Conservation (phyloP, 37 sponge, comb jelly and placozoan species). For the Diacarnus erythraeanus region DNA sequence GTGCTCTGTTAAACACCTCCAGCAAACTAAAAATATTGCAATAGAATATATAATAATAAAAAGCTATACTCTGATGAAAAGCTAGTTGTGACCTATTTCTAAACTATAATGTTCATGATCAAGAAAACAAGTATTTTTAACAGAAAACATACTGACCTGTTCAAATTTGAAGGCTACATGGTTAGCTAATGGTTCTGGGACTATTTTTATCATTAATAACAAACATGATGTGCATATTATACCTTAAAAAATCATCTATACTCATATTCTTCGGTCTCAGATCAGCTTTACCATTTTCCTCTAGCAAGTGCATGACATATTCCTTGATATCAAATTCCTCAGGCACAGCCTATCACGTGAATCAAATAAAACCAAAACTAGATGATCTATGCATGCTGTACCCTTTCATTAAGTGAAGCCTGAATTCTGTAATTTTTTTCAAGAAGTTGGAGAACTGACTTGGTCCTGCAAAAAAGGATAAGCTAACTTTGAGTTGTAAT, state of each 20-base stretch:
- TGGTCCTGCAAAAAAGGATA: conserved; percentile 54
- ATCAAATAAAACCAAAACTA: too few species aligned
- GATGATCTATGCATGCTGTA: not conserved
- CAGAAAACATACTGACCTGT: too few species aligned
- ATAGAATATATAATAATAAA: too few species aligned
- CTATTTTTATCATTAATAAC: too few species aligned
- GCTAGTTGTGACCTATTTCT: too few species aligned
- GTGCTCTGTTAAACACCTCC: conserved; percentile 1
- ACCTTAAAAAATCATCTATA: conserved; percentile 43
- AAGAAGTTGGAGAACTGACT: conserved; percentile 79
- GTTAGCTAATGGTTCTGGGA: too few species aligned
- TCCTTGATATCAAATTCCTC: conserved; percentile 72
- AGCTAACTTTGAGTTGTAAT: too few species aligned
- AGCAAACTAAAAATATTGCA: conserved; percentile 12
- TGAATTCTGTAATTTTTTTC: conserved; percentile 86
- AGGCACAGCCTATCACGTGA: conserved; percentile 39
- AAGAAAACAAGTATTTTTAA: too few species aligned
- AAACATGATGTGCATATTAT: too few species aligned
- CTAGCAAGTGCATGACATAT: conserved; percentile 33
- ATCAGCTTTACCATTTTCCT: conserved; percentile 24
- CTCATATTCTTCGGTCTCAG: conserved; percentile 67
- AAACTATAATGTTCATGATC: not conserved
- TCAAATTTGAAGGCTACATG: too few species aligned
- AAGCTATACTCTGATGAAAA: too few species aligned
- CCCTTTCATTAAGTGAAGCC: conserved; percentile 65